These are phyloP conservation scores for Ecliptopera silaceata DNA, from an alignment of 2,888 invertebrate species.

Conservation along the genomic window DNA sequence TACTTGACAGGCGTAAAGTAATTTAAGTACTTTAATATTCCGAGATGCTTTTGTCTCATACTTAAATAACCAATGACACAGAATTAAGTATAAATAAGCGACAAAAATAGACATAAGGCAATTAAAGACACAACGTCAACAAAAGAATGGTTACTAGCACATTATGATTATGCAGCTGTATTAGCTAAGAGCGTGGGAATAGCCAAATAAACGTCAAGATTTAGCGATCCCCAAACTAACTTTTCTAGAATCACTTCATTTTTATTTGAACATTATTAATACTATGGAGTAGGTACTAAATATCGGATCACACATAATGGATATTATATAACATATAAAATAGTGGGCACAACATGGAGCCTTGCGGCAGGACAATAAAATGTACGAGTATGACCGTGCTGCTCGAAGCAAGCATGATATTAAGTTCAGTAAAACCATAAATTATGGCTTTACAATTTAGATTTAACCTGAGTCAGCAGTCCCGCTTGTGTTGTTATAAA, in stretches of 20 bases:
- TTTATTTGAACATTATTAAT: too few relatives aligned
- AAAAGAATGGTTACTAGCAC: constrained; percentile 41
- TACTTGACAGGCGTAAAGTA: neutral
- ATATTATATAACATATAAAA: neutral
- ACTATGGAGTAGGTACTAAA: neutral
- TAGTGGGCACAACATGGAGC: neutral
- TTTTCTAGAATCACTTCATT: too few relatives aligned
- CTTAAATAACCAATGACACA: constrained; percentile 24
- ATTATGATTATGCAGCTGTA: constrained; percentile 30
- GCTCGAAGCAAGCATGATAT: constrained; percentile 1
- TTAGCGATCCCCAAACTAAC: too few relatives aligned
- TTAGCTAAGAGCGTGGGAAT: constrained; percentile 46
- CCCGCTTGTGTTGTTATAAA: constrained; percentile 29
- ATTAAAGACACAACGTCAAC: constrained; percentile 39
- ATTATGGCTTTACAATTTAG: constrained; percentile 12
- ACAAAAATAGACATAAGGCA: constrained; percentile 36
- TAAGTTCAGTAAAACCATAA: constrained; percentile 2
- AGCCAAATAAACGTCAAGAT: constrained; percentile 39
- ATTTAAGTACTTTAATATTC: neutral
- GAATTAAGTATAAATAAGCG: constrained; percentile 5
- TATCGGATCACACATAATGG: neutral
- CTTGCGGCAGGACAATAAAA: constrained; percentile 1
- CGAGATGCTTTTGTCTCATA: neutral
- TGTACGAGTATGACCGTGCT: neutral
- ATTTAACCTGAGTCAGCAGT: neutral